Conservation (phyloP, 2,888 invertebrate genomes). For the Acholoe squamosa region DNA sequence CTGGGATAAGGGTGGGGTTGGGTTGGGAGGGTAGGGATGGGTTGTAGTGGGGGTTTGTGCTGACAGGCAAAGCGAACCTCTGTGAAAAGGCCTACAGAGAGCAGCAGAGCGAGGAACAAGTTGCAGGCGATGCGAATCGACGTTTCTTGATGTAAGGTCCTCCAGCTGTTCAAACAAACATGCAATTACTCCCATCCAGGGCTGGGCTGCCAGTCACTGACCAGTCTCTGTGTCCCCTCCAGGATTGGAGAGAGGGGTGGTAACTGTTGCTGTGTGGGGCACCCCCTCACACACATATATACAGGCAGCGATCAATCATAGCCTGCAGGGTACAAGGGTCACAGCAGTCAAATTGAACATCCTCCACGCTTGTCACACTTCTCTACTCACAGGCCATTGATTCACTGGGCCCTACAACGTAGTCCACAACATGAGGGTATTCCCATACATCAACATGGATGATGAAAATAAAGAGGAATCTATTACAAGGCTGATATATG, state of each 20-base stretch:
- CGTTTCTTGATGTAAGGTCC: conserved; percentile 31
- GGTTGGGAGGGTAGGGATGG: not conserved
- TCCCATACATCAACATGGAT: too few species aligned
- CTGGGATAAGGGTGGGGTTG: not conserved
- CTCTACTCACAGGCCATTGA: not conserved
- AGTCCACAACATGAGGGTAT: too few species aligned
- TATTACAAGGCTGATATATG: too few species aligned
- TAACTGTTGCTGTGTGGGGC: not conserved
- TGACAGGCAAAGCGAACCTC: not conserved
- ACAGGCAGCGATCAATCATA: not conserved
- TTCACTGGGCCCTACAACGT: too few species aligned
- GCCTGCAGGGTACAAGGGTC: not conserved
- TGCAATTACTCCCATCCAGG: conserved; percentile 32
- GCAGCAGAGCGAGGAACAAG: conserved; percentile 14
- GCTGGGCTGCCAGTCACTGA: not conserved
- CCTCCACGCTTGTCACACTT: conserved; percentile 33
- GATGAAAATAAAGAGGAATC: too few species aligned
- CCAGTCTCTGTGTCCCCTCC: not conserved
- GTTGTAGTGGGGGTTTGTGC: conserved; percentile 7
- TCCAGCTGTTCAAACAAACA: conserved; percentile 53
- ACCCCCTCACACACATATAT: not conserved
- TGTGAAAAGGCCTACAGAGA: not conserved
- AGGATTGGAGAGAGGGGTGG: not conserved
- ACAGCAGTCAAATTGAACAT: conserved; percentile 18
- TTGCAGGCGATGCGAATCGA: conserved; percentile 40